A percentile compares a stretch with the other conserved stretches of the same genome.
Conservation (phyloP, 2,113 vertebrate genomes). For the Phoenicopterus ruber region DNA sequence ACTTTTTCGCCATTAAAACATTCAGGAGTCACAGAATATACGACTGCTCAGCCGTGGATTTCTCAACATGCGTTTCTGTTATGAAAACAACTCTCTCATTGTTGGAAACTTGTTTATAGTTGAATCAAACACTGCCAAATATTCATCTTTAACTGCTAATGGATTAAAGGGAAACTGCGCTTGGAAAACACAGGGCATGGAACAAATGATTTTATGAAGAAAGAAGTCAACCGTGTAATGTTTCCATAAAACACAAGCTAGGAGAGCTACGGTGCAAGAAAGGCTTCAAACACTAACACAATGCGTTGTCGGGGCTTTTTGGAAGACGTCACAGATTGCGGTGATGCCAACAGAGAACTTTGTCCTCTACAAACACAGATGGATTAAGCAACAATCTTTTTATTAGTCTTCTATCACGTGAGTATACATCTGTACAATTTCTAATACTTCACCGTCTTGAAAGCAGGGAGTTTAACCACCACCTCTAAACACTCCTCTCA, state of each 20-base stretch:
- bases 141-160: not conserved
- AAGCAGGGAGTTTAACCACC: not conserved
- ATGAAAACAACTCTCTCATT: constrained; percentile 47
- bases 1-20: not conserved
- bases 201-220: not conserved
- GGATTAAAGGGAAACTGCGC: not conserved
- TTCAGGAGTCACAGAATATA: not conserved
- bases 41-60: not conserved
- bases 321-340: not conserved
- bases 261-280: not conserved
- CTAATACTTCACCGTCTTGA: not conserved
- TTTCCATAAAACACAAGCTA: constrained; percentile 18
- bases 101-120: constrained; percentile 48
- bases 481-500: not conserved
- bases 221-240: not conserved
- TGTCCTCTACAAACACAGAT: not conserved
- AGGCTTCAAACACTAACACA: not conserved
- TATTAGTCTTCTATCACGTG: not conserved
- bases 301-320: rapidly evolving
- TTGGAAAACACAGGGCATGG: not conserved
- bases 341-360: not conserved
- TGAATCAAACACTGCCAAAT: constrained; percentile 6
- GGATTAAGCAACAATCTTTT: not conserved
- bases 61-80: constrained; percentile 36
- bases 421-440: rapidly evolving